Conservation (phyloP, 2,113 vertebrate genomes). For the Orycteropus afer region DNA sequence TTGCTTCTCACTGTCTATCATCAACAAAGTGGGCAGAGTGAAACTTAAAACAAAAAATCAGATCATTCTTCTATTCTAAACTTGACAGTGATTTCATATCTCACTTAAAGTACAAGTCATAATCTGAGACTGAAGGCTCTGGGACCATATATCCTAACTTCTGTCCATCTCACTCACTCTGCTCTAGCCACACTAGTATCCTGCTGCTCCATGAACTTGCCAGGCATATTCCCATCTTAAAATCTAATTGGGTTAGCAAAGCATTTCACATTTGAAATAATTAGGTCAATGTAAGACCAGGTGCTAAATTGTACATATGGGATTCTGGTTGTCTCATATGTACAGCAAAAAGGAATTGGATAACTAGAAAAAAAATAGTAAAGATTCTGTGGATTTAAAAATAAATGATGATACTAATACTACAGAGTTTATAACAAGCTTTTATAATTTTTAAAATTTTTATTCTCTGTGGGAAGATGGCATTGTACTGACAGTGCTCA, state of each 20-base stretch:
- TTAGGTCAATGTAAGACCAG: not conserved
- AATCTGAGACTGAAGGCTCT: not conserved
- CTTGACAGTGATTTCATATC: not conserved
- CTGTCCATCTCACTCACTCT: not conserved
- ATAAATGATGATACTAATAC: not conserved
- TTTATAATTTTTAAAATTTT: not conserved
- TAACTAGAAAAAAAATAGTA: not conserved
- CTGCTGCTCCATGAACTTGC: not conserved
- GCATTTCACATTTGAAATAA: conserved; percentile 29
- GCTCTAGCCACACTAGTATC: not conserved
- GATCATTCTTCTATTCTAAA: not conserved
- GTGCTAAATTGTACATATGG: not conserved
- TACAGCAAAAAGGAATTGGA: not conserved
- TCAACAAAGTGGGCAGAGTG: not conserved
- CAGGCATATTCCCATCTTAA: not conserved
- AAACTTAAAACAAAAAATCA: not conserved
- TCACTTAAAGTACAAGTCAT: not conserved
- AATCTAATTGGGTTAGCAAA: not conserved
- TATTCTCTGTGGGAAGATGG: too few species aligned
- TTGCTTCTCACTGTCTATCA: not conserved
- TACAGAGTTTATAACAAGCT: not conserved
- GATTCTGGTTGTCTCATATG: not conserved
- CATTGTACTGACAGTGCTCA: too few species aligned
- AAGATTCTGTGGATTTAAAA: not conserved
- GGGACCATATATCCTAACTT: not conserved